Evolutionary conservation across 2,113 vertebrate species (phyloP), one percentile per base, ranked within the genome.

Genomic region (Pampusana beccarii): DNA sequence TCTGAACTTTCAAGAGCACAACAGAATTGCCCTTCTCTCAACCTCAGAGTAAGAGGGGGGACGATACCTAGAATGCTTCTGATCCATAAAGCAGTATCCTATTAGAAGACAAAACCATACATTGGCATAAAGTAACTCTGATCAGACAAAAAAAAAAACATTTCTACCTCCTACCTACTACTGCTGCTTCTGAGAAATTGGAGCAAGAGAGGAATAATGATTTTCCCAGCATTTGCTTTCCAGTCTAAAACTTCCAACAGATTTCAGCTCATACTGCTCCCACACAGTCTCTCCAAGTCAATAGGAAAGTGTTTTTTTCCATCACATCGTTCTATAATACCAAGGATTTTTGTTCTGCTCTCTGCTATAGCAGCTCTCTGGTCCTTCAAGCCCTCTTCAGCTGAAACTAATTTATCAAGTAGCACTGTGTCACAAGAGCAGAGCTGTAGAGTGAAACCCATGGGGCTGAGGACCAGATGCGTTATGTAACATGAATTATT

Each of bases 1-100:
- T 73, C n/a, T n/a, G 13, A 88, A 17, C 7, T 20, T 17, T 29
- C 40, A 54, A 44, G 17, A 77, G 4, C 10, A 72, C 20, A 24
- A 11, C 21, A 84, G 25, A 56, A 9, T 3, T 36, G 13, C 8
- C 21, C 6, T 54, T 73, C 25, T 34, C 26, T 88, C 16, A 73
- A 16, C 6, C 2, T 2, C 3, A 17, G 28, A 21, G 5, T 34
- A 44, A 56, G 48, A 56, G 13, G 6, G 9, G 8, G 3, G 8
- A 33, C 26, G 38, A 13, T 28, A 44, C 14, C 10, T n/a, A 11
- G 84, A 71, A 18, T 69, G 4, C 15, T 56, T 60, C 57, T 62
- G 53, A 26, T 80, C 18, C 31, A 34, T 62, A 67, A 77, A 86
- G 6, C 12, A 60, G 24, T 44, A 72, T 28, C 10, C 6, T 23